These are phyloP conservation scores for Bombus sibiricus DNA, from an alignment of 1,140 invertebrate species.

Conservation along the genomic window DNA sequence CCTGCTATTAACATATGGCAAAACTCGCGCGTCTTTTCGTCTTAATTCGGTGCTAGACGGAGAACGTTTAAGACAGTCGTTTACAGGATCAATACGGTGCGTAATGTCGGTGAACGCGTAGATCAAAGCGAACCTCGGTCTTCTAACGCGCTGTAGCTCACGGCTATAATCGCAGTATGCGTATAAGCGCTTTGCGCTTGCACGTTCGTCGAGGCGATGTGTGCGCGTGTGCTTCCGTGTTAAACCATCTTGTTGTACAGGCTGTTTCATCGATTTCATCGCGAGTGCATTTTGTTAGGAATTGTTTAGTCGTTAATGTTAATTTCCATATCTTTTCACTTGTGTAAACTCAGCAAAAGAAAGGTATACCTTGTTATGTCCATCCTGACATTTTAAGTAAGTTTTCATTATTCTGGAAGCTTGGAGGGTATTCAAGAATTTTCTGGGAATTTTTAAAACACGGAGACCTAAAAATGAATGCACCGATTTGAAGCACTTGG, in stretches of 20 bases:
- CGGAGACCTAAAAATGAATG: no score
- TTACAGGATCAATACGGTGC: slow-evolving; percentile 24
- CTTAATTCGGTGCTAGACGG: slow-evolving; percentile 21
- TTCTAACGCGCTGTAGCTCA: slow-evolving; percentile 39
- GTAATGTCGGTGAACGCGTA: slow-evolving; percentile 23
- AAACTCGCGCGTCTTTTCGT: background rate
- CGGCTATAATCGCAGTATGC: slow-evolving; percentile 44
- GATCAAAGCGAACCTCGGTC: slow-evolving; percentile 52
- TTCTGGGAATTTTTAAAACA: no score
- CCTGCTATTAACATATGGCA: background rate
- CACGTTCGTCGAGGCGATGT: no score
- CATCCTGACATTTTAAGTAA: no score
- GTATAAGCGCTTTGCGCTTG: slow-evolving; percentile 14
- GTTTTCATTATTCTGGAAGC: no score
- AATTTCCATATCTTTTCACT: no score
- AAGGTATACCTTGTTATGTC: no score
- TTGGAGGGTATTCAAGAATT: no score
- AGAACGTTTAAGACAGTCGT: background rate
- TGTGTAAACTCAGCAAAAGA: no score
- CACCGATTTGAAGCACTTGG: no score
- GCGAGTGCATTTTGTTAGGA: no score
- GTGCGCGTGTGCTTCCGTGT: no score
- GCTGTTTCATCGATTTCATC: background rate
- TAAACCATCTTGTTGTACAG: background rate
- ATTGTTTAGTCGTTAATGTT: background rate